A percentile compares a stretch with the other conserved stretches of the same genome.
Conservation (phyloP, 23 tunicate genomes). For the Clavelina lepadiformis region DNA sequence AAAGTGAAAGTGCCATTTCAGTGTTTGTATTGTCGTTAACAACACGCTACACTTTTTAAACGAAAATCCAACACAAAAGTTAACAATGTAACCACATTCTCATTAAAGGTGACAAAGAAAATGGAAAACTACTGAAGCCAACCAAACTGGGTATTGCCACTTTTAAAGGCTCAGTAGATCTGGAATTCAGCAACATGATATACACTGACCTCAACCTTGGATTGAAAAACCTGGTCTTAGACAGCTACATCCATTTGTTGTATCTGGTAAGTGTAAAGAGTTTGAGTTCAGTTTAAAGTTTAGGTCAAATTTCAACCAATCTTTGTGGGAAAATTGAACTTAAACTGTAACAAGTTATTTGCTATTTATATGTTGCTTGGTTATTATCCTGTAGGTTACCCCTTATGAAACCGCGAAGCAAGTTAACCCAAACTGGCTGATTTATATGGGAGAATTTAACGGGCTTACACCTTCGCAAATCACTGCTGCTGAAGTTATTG, state of each 20-base stretch:
- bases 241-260: conserved; percentile 57
- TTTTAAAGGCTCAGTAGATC: conserved; percentile 57
- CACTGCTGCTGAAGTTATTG: conserved; percentile 51
- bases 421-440: conserved; percentile 66
- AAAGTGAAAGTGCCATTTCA: too few relatives aligned
- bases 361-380: background rate
- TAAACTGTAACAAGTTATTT: background rate
- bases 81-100: too few relatives aligned
- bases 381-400: conserved; percentile 38
- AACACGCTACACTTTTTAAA: too few relatives aligned
- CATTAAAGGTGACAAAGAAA: too few relatives aligned
- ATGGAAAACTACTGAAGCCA: too few relatives aligned
- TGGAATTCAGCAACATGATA: conserved; percentile 33
- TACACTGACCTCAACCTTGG: conserved; percentile 60
- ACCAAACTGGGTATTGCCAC: conserved; percentile 70
- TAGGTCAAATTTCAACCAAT: background rate
- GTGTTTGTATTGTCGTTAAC: too few relatives aligned
- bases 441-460: conserved; percentile 54
- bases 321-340: background rate
- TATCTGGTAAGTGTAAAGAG: conserved; percentile 51
- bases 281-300: background rate
- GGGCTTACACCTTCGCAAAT: conserved; percentile 31
- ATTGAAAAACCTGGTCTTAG: conserved; percentile 45
- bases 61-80: too few relatives aligned
- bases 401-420: conserved; percentile 45